Percentiles rank a stretch among this genome's conserved stretches.
These are phyloP conservation scores for Hapalemur alaotrensis DNA, from an alignment of 2,797 vertebrate species.

Conservation along the genomic window DNA sequence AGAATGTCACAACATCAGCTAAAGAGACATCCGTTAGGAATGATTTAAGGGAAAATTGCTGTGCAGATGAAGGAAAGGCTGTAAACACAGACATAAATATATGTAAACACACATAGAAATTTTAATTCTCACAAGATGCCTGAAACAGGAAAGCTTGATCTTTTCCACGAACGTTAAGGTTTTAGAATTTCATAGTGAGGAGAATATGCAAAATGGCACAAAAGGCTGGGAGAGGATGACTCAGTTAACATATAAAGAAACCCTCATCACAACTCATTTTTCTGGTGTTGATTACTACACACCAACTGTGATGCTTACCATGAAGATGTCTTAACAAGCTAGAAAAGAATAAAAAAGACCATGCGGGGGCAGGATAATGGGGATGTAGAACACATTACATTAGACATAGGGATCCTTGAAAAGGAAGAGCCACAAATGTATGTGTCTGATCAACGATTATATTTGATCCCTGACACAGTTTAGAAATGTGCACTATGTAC, in stretches of 20 bases:
- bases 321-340: not conserved
- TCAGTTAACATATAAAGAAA: not conserved
- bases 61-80: not conserved
- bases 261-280: not conserved
- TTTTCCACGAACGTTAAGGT: not conserved
- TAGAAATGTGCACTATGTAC: not conserved
- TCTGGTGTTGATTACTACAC: not conserved
- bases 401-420: not conserved
- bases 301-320: not conserved
- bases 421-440: not conserved
- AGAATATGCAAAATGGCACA: not conserved
- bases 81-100: not conserved
- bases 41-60: not conserved
- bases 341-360: not conserved
- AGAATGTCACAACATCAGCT: not conserved
- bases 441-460: not conserved
- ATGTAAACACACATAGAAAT: not conserved
- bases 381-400: not conserved
- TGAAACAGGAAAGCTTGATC: not conserved
- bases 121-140: not conserved
- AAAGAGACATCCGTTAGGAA: not conserved
- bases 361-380: not conserved
- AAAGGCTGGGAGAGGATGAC: not conserved
- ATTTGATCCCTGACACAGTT: not conserved
- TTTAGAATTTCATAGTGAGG: constrained; percentile 7